A percentile compares a stretch with the other conserved stretches of the same genome.
Evolutionary conservation across 1,140 invertebrate species (phyloP).

Genomic region (Lineus longissimus): DNA sequence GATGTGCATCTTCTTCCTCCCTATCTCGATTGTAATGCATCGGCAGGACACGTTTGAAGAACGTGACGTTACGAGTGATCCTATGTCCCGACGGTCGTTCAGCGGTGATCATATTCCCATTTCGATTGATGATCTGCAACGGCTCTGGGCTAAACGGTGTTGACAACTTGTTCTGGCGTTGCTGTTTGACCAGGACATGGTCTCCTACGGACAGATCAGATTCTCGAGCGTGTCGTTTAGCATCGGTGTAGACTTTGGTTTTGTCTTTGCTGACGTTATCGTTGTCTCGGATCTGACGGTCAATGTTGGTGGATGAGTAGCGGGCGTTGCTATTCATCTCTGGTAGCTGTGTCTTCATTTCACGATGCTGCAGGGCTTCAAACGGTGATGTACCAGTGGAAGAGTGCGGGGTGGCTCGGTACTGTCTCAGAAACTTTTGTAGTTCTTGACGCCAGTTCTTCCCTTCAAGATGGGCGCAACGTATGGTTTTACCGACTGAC

Average conservation of each 20-base stretch:
- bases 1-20: too few species aligned
- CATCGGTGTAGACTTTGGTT: slow-evolving; percentile 20
- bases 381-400: slow-evolving; percentile 16
- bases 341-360: slow-evolving; percentile 23
- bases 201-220: slow-evolving; percentile 11
- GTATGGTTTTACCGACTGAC: slow-evolving; percentile 16
- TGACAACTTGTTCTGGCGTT: slow-evolving; percentile 13
- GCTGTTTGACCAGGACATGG: slow-evolving; percentile 15
- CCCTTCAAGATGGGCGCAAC: slow-evolving; percentile 14
- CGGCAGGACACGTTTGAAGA: slow-evolving; percentile 8
- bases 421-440: slow-evolving; percentile 14
- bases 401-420: slow-evolving; percentile 14
- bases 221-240: slow-evolving; percentile 12
- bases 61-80: slow-evolving; percentile 17
- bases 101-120: slow-evolving; percentile 16
- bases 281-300: background rate
- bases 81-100: slow-evolving; percentile 14
- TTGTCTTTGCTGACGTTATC: slow-evolving; percentile 6
- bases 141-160: slow-evolving; percentile 14
- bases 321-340: background rate
- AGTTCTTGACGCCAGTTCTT: slow-evolving; percentile 19
- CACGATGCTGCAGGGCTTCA: slow-evolving; percentile 21
- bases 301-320: background rate
- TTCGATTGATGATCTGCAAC: slow-evolving; percentile 16
- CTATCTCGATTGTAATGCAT: too few species aligned